Evolutionary conservation across 2,797 vertebrate genomes (phyloP), one percentile per base, ranked within the genome.

Genomic region (Gymnocypris eckloni): DNA sequence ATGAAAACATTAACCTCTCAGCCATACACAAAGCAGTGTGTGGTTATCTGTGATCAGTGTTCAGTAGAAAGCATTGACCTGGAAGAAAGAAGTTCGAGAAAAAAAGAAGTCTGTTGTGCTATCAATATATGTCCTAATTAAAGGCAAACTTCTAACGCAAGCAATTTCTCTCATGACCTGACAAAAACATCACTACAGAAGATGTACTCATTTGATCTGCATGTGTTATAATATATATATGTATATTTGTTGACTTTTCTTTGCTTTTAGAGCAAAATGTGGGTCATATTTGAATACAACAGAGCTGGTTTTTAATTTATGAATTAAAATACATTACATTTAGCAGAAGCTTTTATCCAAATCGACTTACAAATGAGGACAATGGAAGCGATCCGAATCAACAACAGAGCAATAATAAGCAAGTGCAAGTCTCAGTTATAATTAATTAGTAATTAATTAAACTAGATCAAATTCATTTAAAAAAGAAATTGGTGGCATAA

Each of bases 41-140:
- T 71, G 81, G 22, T 82, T 73, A 91, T 91, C 95, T 90, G 90
- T 93, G 92, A 95, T 94, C 93, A 90, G 93, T 94, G 88, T 87
- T 88, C 79, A 86, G 88, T 87, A 88, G 80, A 82, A 70, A 81
- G 87, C 91, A 91, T 64, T 95, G 94, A 95, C 94, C 95, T 92
- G 92, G 92, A 95, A 94, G 93, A 90, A 90, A 86, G 59, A 76
- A 94, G 93, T 93, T 88, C 86, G 83, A 71, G 43, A 87, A 93
- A 93, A 87, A 93, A 93, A 87, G 87, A 88, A 91, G 70, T 56
- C 87, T 80, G 88, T 88, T 89, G 89, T 73, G 89, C 90, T 92
- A 88, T 94, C 93, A 90, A 94, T 93, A 92, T 88, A 90, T 80
- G 22, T 83, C 90, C 90, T 93, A 93, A 94, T 95, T 93, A 94